These are phyloP conservation scores for Mesorhabditis sp. DNA, from an alignment of 2,888 invertebrate genomes.

Conservation along the genomic window DNA sequence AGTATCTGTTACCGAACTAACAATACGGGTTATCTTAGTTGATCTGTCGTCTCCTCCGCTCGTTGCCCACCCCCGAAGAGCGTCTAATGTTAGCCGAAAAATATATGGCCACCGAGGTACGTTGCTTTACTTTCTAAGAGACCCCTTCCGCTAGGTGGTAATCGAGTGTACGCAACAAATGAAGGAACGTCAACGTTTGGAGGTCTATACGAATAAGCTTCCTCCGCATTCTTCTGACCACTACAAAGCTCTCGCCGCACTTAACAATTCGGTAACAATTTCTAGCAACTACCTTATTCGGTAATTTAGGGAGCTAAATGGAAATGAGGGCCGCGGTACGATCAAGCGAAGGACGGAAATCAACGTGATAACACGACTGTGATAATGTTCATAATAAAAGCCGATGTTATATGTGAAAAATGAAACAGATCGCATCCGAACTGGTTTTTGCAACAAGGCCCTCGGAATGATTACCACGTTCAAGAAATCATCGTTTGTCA, in stretches of 20 bases:
- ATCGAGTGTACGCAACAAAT: constrained; percentile 1
- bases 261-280: neutral
- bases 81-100: neutral
- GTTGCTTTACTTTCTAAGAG: too few relatives aligned
- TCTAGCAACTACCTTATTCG: too few relatives aligned
- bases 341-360: too few relatives aligned
- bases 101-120: constrained; percentile 1
- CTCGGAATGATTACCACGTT: too few relatives aligned
- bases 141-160: neutral
- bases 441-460: too few relatives aligned
- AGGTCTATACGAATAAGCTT: neutral
- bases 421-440: too few relatives aligned
- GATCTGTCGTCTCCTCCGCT: neutral
- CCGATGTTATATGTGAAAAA: too few relatives aligned
- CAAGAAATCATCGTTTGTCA: too few relatives aligned
- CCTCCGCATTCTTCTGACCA: neutral
- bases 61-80: neutral
- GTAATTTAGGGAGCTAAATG: neutral
- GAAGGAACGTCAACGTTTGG: neutral
- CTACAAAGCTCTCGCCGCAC: constrained; percentile 1
- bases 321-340: neutral
- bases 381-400: too few relatives aligned
- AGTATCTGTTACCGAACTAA: too few relatives aligned
- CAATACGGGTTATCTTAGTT: too few relatives aligned
- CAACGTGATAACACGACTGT: too few relatives aligned